Base-by-base conservation (phyloP, 2,888 invertebrate genomes). In the Ochropleura leucogaster region DNA sequence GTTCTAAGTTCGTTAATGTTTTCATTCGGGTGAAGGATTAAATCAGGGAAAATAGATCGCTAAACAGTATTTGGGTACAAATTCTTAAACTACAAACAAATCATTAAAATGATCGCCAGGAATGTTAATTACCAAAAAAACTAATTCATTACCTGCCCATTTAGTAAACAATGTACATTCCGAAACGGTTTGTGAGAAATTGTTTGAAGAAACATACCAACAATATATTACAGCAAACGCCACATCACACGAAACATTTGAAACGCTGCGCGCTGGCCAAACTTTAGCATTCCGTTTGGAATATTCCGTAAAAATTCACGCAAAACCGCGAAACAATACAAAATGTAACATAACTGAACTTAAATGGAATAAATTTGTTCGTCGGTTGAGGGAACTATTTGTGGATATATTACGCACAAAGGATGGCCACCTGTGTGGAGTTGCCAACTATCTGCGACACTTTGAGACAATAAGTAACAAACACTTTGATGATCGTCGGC, bases 301-400 rank as follows among this genome's bases (percentile, higher is more conserved):
- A 81, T 79, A 82, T 80, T 73, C 59, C 14, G 64, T 60, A 85
- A 87, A 87, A 80, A 79, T 74, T 79, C 66, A 75, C 74, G 64
- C 69, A 53, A 51, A 75, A 75, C 76, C 67, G 60, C 71, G 57
- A 51, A 70, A 81, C 74, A 79, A 72, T 67, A 79, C 72, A 51
- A 40, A 76, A 65, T 60, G 51, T 64, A 74, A 81, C 74, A 77
- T 73, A 30, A 70, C 44, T 53, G 57, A 89, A 89, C 85, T 86
- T 85, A 80, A 85, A 89, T 85, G 85, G 80, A 85, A 85, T 86
- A 84, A 81, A 87, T 86, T 81, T 83, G 78, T 81, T 77, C 77
- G 77, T 80, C 68, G 62, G 73, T 55, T 12, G 71, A 65, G 55
- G 74, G 66, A 82, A 86, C 83, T 83, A 86, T 86, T 85, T 73